Conservation (phyloP, 2,797 vertebrate genomes). For the Loris lydekkerianus region DNA sequence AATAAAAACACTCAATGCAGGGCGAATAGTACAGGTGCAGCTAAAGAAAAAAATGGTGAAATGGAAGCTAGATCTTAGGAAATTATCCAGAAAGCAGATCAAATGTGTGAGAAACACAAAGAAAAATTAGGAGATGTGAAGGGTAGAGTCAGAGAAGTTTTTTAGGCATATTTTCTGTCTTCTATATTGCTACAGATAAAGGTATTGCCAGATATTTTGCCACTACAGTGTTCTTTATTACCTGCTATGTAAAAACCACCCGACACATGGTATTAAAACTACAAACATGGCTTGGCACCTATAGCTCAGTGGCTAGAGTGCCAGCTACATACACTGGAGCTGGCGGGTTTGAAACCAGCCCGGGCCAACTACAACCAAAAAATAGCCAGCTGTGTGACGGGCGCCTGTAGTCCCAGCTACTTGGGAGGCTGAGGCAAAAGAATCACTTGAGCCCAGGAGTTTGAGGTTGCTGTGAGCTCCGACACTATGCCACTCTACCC, state of each 20-base stretch:
- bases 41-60: not conserved
- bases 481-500: too few relatives aligned
- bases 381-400: too few relatives aligned
- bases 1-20: not conserved
- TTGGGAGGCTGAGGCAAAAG: too few relatives aligned
- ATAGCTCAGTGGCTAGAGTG: too few relatives aligned
- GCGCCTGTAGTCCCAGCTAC: too few relatives aligned
- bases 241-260: not conserved
- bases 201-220: not conserved
- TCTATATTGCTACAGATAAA: not conserved
- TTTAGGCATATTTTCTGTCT: not conserved
- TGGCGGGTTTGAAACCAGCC: too few relatives aligned
- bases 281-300: too few relatives aligned
- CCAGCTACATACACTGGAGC: too few relatives aligned
- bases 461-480: too few relatives aligned
- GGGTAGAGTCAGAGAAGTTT: not conserved
- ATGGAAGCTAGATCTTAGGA: not conserved
- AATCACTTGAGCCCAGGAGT: too few relatives aligned
- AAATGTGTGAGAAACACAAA: not conserved
- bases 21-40: not conserved
- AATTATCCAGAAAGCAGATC: not conserved
- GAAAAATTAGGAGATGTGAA: not conserved
- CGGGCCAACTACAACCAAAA: too few relatives aligned
- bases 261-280: too few relatives aligned
- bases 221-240: not conserved